These are phyloP conservation scores for Rotaria sp. DNA, from an alignment of 2,888 invertebrate genomes.

Conservation along the genomic window DNA sequence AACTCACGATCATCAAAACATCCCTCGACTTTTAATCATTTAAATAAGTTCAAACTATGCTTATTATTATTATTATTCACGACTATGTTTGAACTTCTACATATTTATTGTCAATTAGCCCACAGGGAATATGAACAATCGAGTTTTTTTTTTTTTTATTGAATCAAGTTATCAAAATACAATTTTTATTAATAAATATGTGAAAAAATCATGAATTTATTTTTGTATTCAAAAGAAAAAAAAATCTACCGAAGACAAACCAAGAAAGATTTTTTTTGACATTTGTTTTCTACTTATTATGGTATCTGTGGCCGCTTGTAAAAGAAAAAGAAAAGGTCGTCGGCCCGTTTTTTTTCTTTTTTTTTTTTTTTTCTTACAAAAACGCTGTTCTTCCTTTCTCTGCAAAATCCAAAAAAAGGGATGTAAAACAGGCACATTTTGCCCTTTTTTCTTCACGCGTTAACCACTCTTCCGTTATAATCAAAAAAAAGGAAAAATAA, in stretches of 20 bases:
- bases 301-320: not conserved
- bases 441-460: not conserved
- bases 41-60: no score
- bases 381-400: not conserved
- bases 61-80: no score
- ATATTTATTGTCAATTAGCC: no score
- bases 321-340: constrained; percentile 8
- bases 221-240: no score
- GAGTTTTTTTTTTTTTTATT: no score
- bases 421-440: not conserved
- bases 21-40: not conserved
- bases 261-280: not conserved
- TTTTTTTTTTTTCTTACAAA: not conserved
- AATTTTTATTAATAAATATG: no score
- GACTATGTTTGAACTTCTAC: no score
- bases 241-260: not conserved
- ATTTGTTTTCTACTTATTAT: not conserved
- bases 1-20: no score
- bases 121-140: no score
- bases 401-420: not conserved
- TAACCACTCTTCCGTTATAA: not conserved
- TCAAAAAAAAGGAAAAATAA: not conserved
- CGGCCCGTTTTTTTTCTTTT: not conserved
- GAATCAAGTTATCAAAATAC: no score
- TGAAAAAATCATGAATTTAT: no score